Conservation (phyloP, 2,888 invertebrate species). For the Corythucha ciliata region DNA sequence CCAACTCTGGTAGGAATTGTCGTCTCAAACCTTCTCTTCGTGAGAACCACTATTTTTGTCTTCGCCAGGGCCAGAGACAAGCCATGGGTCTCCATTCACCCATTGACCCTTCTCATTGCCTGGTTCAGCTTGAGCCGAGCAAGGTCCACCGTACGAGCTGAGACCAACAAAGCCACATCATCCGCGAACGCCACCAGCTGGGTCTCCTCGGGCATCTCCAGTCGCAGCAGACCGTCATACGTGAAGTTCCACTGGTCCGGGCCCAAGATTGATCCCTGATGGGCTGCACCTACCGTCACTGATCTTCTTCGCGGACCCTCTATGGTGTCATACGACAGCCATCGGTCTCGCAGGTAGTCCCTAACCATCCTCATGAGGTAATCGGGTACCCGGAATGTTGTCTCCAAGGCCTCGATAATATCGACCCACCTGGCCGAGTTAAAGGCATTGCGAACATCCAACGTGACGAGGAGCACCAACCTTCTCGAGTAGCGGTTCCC, state of each 20-base stretch:
- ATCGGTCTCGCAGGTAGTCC: constrained; percentile 30
- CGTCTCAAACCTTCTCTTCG: constrained; percentile 22
- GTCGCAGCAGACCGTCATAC: constrained; percentile 29
- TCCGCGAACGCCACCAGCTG: constrained; percentile 14
- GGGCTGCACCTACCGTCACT: constrained; percentile 29
- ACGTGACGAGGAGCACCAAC: constrained; percentile 27
- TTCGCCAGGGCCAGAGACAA: constrained; percentile 30
- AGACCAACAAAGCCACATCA: constrained; percentile 6
- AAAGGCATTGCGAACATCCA: constrained; percentile 28
- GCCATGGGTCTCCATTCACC: constrained; percentile 27
- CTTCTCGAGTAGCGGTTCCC: constrained; percentile 13
- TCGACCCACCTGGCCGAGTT: constrained; percentile 31
- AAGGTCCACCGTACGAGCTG: constrained; percentile 5
- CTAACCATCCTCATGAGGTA: constrained; percentile 29
- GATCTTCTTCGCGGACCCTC: constrained; percentile 5
- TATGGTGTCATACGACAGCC: not conserved
- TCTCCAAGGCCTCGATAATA: constrained; percentile 25
- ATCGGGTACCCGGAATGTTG: constrained; percentile 19
- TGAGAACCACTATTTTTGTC: constrained; percentile 29
- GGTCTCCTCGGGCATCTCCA: constrained; percentile 21
- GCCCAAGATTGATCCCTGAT: constrained; percentile 28
- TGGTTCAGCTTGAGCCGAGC: constrained; percentile 18
- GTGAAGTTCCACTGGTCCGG: constrained; percentile 31
- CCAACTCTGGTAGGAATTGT: constrained; percentile 22
- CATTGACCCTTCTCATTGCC: constrained; percentile 17